phyloP scores from a whole-genome alignment of 30 jellyfish, hydroid and myxozoan species.

The Hydractinia symbiolongicarpus region DNA sequence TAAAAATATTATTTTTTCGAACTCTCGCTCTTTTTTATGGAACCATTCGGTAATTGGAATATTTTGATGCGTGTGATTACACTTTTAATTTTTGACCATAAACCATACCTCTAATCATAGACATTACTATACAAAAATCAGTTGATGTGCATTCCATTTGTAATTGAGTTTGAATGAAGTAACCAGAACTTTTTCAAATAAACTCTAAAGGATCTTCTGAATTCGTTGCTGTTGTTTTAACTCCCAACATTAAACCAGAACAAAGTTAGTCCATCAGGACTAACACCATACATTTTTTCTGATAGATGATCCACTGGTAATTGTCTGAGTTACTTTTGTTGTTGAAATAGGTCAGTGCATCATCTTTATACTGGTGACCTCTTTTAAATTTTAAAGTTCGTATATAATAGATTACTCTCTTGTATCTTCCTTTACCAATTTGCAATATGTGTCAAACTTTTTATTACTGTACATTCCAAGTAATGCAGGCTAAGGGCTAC shows the following conservation, averaged over 20 bases:
- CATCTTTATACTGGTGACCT: conserved; percentile 12
- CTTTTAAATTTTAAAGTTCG: background rate
- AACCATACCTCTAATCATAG: background rate
- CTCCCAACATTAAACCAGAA: background rate
- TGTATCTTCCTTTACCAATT: too few species aligned
- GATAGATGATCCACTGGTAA: background rate
- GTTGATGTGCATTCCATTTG: conserved; percentile 20
- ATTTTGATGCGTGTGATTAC: too few species aligned
- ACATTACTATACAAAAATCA: background rate
- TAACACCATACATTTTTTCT: background rate
- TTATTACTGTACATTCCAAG: background rate
- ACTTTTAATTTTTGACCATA: too few species aligned
- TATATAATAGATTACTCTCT: too few species aligned
- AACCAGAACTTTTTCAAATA: conserved; percentile 3
- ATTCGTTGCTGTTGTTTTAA: background rate
- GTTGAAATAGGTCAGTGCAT: conserved; percentile 1
- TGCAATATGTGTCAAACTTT: too few species aligned
- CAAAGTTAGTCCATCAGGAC: background rate
- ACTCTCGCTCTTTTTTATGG: background rate
- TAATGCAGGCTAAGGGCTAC: conserved; percentile 22
- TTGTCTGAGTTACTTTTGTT: conserved; percentile 4
- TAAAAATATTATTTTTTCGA: background rate
- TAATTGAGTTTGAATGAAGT: conserved; percentile 15
- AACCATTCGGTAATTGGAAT: background rate
- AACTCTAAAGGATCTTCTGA: background rate